Percentiles rank a stretch among this genome's conserved stretches.
phyloP scores from a whole-genome alignment of 1,140 invertebrate species.

The Bemisia tabaci region DNA sequence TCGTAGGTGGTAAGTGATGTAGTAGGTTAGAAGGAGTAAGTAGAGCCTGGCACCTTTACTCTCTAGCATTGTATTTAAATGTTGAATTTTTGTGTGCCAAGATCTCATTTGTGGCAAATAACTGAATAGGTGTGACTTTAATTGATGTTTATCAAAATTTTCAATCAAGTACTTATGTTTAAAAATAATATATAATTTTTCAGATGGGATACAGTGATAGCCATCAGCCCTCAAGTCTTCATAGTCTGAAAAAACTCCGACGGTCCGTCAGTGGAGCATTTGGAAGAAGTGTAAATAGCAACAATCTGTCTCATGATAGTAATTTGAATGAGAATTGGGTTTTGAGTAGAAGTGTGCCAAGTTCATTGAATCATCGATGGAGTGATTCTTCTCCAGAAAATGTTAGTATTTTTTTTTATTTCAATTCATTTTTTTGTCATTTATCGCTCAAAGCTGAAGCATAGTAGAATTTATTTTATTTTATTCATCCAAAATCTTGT shows the following conservation, averaged over 20 bases:
- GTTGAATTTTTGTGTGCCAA: no score
- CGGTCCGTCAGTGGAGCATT: slow-evolving; percentile 52
- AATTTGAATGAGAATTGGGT: slow-evolving; percentile 53
- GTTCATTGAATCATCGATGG: slow-evolving; percentile 41
- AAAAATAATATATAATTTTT: no score
- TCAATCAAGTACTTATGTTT: no score
- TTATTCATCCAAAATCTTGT: no score
- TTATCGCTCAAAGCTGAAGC: slow-evolving; percentile 8
- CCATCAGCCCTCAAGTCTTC: slow-evolving; percentile 32
- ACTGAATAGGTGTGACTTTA: no score
- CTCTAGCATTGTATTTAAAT: no score
- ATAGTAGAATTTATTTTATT: slow-evolving; percentile 12
- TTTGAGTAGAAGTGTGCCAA: slow-evolving; percentile 59
- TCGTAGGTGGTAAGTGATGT: no score
- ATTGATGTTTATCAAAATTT: no score
- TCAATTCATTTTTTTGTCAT: slow-evolving; percentile 6
- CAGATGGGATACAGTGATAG: neutral
- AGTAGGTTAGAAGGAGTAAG: no score
- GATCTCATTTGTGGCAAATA: no score
- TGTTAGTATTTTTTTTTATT: neutral
- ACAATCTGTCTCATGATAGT: slow-evolving; percentile 7
- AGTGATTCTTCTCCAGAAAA: slow-evolving; percentile 16
- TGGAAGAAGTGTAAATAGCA: slow-evolving; percentile 31
- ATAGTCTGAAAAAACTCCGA: slow-evolving; percentile 49
- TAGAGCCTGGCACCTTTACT: no score